Evolutionary conservation across 2,888 invertebrate genomes (phyloP).

Genomic region (Sinotaia quadrata): DNA sequence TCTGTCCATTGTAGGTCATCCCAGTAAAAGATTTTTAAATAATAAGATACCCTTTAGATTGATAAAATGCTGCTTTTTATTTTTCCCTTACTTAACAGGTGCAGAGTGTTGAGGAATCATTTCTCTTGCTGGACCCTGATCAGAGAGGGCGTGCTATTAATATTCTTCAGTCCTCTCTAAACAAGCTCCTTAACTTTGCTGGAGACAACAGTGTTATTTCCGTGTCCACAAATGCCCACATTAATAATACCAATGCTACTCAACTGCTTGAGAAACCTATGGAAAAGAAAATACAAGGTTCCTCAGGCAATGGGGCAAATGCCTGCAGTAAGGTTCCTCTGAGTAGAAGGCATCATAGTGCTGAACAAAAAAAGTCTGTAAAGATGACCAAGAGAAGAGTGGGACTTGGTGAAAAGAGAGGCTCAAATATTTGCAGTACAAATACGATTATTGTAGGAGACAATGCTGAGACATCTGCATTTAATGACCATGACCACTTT

Average conservation of each 20-base stretch:
- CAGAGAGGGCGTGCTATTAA: slow-evolving; percentile 25
- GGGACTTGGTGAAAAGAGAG: background rate
- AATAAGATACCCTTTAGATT: too few relatives aligned
- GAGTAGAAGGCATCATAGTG: too few relatives aligned
- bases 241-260: background rate
- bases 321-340: background rate
- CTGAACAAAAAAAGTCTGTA: background rate
- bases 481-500: background rate
- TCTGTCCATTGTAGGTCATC: too few relatives aligned
- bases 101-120: slow-evolving; percentile 29
- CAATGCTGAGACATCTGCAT: background rate
- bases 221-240: background rate
- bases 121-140: slow-evolving; percentile 14
- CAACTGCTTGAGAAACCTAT: background rate
- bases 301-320: background rate
- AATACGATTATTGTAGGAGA: background rate
- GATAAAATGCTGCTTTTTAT: too few relatives aligned
- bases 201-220: slow-evolving; percentile 3
- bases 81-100: slow-evolving; percentile 13
- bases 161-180: slow-evolving; percentile 27
- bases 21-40: too few relatives aligned
- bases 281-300: background rate
- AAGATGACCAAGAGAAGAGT: background rate
- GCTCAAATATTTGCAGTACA: background rate
- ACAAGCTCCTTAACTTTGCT: slow-evolving; percentile 26